phyloP scores from a whole-genome alignment of 2,113 vertebrate species.

The Sardina pilchardus region DNA sequence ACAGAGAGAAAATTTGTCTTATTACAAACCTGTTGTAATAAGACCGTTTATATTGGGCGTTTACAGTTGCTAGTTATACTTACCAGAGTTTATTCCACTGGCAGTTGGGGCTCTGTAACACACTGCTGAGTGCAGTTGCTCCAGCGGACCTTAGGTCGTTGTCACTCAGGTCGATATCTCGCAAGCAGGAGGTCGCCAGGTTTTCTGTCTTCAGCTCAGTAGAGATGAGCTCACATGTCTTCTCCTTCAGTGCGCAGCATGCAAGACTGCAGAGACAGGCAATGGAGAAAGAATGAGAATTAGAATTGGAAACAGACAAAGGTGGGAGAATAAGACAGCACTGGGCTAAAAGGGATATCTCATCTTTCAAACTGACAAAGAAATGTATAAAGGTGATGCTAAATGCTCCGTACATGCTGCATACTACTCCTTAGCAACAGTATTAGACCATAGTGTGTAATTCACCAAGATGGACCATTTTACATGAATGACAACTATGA shows the following conservation, averaged over 20 bases:
- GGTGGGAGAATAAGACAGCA: too few relatives aligned
- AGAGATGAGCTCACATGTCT: neutral
- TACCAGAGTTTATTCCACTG: neutral
- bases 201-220: neutral
- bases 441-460: neutral
- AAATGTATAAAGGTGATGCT: neutral
- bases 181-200: neutral
- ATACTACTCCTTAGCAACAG: neutral
- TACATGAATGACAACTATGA: neutral
- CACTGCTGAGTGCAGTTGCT: neutral
- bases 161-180: neutral
- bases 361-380: too few relatives aligned
- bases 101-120: neutral
- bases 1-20: too few relatives aligned
- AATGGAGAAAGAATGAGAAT: neutral
- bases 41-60: too few relatives aligned
- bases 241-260: neutral
- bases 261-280: neutral
- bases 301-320: neutral
- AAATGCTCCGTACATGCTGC: neutral
- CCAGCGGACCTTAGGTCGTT: neutral
- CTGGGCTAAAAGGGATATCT: too few relatives aligned
- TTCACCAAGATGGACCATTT: neutral
- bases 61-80: neutral
- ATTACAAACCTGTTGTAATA: too few relatives aligned